Evolutionary conservation across 2,113 vertebrate species (phyloP).

Genomic region (Tiliqua scincoides): DNA sequence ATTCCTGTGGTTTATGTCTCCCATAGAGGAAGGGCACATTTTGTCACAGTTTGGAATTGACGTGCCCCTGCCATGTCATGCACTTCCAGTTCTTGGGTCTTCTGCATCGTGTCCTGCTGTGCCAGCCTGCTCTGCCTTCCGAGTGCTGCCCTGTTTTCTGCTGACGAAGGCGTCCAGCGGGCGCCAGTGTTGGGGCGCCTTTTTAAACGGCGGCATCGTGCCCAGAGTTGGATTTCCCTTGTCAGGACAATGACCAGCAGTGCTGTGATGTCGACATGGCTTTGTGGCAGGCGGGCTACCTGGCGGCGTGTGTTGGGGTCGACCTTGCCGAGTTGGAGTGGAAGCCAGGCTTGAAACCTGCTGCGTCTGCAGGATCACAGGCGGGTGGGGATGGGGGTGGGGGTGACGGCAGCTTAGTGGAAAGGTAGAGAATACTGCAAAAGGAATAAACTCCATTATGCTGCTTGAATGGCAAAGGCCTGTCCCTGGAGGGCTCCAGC

Average conservation of each 20-base stretch:
- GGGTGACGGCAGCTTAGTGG: conserved; percentile 41
- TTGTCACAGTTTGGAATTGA: too few relatives aligned
- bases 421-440: conserved; percentile 55
- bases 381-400: too few relatives aligned
- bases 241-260: conserved; percentile 55
- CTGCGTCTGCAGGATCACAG: conserved; percentile 33
- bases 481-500: neutral
- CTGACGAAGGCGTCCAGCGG: conserved; percentile 32
- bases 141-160: neutral
- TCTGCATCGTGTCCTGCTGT: neutral
- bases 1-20: neutral
- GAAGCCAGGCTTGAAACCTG: conserved; percentile 40
- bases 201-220: neutral
- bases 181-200: neutral
- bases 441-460: conserved; percentile 45
- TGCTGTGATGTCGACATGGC: conserved; percentile 47
- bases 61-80: neutral
- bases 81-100: neutral
- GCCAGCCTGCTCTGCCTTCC: accelerated
- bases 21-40: too few relatives aligned
- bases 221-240: conserved; percentile 55
- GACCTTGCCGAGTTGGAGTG: conserved; percentile 28
- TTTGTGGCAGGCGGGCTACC: conserved; percentile 18
- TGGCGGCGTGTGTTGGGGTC: conserved; percentile 39
- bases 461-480: neutral